Evolutionary conservation across 2,888 invertebrate species (phyloP), one percentile per base, ranked within the genome.

Genomic region (Ptycholaimellus sp.): DNA sequence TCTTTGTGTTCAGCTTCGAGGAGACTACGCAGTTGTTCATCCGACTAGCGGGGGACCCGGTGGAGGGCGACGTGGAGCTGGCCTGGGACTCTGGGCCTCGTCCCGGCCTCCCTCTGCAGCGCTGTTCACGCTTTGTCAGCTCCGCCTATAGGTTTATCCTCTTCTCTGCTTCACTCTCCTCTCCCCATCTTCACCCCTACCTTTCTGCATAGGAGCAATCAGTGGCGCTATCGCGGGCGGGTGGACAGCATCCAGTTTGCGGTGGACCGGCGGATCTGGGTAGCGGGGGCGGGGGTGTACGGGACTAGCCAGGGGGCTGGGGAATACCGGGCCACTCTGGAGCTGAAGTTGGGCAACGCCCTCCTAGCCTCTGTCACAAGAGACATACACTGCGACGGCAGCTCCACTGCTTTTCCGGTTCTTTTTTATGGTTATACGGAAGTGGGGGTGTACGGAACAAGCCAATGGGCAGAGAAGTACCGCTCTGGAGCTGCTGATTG

Each of bases 161-260:
- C 18, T 18, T 6, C 16, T 31, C 18, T 31, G 30, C 17, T 22
- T 34, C 23, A 7, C 9, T 11, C 13, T 22, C 20, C 3, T 30
- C 14, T 14, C 7, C 5, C 14, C 14, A 11, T 5, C 5, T 11
- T 14, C 9, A 29, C 9, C n/a, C 14, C n/a, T 29, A 29, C 9
- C n/a, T n/a, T 17, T 54, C 85, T 85, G 3, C 87, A 85, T 61
- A 72, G 87, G 49, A 23, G 81, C 53, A 90, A 87, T 57, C 87
- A 90, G 59, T 90, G 90, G 87, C 72, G 87, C 38, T 90, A 90
- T 59, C 70, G 90, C 48, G 87, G 87, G 1, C 71, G 87, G 37
- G 85, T 85, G 59, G 90, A 90, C 59, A 82, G 82, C 40, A 87
- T 90, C 58, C 85, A 87, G 58, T 90, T 90, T 63, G 80, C 79